These are phyloP conservation scores for Selenia dentaria DNA, from an alignment of 2,888 invertebrate species.

Conservation along the genomic window DNA sequence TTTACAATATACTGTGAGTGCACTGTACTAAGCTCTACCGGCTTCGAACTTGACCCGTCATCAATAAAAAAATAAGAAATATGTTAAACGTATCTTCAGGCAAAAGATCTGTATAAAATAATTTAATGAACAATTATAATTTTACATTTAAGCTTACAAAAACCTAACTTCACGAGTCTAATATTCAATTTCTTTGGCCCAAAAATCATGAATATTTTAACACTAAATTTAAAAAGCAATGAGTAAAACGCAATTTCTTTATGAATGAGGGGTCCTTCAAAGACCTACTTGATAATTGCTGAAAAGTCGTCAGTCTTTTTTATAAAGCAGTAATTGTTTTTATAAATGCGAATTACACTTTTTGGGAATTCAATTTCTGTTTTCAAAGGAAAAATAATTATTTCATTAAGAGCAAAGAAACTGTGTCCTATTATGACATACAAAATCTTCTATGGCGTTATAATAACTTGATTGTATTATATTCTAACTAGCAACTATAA, in stretches of 20 bases:
- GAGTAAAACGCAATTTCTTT: conserved; percentile 14
- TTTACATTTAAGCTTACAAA: no score
- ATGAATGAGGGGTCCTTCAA: conserved; percentile 9
- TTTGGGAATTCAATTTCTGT: conserved; percentile 17
- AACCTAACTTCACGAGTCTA: conserved; percentile 1
- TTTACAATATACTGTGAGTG: no score
- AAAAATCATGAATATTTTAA: conserved; percentile 15
- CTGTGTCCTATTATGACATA: conserved; percentile 6
- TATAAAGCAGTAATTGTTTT: conserved; percentile 23
- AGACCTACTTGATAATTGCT: conserved; percentile 17
- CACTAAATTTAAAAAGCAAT: conserved; percentile 8
- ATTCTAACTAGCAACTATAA: no score
- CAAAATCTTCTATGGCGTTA: no score
- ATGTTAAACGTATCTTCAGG: no score
- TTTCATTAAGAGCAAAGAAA: conserved; percentile 10
- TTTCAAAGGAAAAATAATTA: conserved; percentile 18
- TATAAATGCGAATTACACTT: conserved; percentile 21
- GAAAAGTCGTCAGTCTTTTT: conserved; percentile 17
- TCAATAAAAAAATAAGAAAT: no score
- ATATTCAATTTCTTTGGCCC: conserved; percentile 6
- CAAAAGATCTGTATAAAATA: no score
- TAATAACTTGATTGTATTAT: no score
- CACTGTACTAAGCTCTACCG: no score
- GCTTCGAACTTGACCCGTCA: no score
- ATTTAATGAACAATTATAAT: no score